Evolutionary conservation across 2,797 vertebrate genomes (phyloP).

Genomic region (Sebastes vulpes): DNA sequence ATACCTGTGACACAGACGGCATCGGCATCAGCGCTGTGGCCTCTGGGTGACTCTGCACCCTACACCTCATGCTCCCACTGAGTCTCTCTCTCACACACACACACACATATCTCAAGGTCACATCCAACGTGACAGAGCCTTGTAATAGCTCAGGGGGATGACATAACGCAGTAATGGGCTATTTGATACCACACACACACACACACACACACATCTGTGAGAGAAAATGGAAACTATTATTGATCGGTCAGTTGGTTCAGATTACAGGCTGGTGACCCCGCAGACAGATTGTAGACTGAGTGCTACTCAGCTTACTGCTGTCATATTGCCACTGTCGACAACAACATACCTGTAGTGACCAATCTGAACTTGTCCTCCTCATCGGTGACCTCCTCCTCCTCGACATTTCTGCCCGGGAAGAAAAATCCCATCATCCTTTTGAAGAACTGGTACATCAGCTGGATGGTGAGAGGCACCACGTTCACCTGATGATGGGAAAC

Average conservation of each 20-base stretch:
- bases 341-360: slow-evolving; percentile 93
- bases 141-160: slow-evolving; percentile 65
- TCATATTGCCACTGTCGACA: background rate
- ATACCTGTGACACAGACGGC: slow-evolving; percentile 84
- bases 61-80: slow-evolving; percentile 47
- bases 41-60: slow-evolving; percentile 51
- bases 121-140: slow-evolving; percentile 37
- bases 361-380: slow-evolving; percentile 98
- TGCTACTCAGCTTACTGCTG: background rate
- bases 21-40: slow-evolving; percentile 38
- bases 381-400: slow-evolving; percentile 97
- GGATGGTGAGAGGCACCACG: slow-evolving; percentile 98
- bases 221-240: slow-evolving; percentile 60
- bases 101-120: slow-evolving; percentile 52
- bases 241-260: slow-evolving; percentile 40
- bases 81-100: background rate
- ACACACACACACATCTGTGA: slow-evolving; percentile 2
- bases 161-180: slow-evolving; percentile 48
- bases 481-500: slow-evolving; percentile 88
- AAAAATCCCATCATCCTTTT: slow-evolving; percentile 99
- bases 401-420: slow-evolving; percentile 95
- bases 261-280: slow-evolving; percentile 29
- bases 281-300: background rate
- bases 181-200: slow-evolving; percentile 52
- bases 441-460: slow-evolving; percentile 99